Conservation (phyloP, 2,797 vertebrate species). For the Kryptolebias ocellatus region DNA sequence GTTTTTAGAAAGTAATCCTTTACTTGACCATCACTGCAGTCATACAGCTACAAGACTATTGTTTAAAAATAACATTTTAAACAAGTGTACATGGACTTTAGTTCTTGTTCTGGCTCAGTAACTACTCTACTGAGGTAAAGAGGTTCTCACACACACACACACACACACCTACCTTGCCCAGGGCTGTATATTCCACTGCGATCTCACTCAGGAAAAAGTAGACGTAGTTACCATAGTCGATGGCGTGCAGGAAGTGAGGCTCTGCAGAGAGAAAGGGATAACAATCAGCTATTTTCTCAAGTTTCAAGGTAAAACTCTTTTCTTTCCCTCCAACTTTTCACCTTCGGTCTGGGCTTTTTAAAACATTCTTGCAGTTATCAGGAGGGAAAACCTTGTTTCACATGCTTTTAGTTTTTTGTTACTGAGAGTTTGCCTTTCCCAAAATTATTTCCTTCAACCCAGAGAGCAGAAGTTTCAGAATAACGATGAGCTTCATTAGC, state of each 20-base stretch:
- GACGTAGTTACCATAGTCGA: slow-evolving; percentile 95
- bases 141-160: not conserved
- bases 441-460: not conserved
- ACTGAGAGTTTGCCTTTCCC: not conserved
- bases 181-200: slow-evolving; percentile 90
- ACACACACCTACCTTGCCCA: slow-evolving; percentile 89
- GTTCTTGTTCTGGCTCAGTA: not conserved
- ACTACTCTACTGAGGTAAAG: not conserved
- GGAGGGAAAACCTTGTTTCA: slow-evolving; percentile 6
- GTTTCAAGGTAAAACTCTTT: slow-evolving; percentile 1
- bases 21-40: not conserved
- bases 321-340: not conserved
- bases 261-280: slow-evolving; percentile 76
- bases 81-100: not conserved
- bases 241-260: slow-evolving; percentile 94
- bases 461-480: not conserved
- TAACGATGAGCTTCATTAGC: not conserved
- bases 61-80: not conserved
- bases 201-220: slow-evolving; percentile 98
- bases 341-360: not conserved
- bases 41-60: not conserved
- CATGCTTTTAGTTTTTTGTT: not conserved
- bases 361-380: not conserved
- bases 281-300: not conserved
- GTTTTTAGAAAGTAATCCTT: not conserved